phyloP scores from a whole-genome alignment of 2,888 invertebrate species.

The Cheilosia impressa region DNA sequence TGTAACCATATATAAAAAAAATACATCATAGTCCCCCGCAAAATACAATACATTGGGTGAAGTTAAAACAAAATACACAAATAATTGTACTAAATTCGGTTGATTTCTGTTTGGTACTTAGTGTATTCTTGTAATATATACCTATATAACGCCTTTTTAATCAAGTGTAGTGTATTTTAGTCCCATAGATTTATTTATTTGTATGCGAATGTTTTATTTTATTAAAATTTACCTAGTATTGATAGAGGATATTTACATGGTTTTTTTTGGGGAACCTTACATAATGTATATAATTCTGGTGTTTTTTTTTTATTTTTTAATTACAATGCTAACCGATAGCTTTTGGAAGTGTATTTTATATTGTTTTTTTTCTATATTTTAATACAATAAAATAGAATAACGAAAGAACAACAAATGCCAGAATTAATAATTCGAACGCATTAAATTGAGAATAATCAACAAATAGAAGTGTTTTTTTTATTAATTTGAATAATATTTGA shows the following conservation, averaged over 20 bases:
- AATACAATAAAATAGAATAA: neutral
- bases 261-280: conserved; percentile 6
- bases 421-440: too few species aligned
- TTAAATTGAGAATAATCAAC: too few species aligned
- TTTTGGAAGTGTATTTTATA: conserved; percentile 26
- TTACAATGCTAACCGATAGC: conserved; percentile 24
- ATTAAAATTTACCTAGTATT: conserved; percentile 10
- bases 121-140: conserved; percentile 9
- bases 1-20: neutral
- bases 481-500: neutral
- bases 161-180: conserved; percentile 35
- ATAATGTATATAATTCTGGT: conserved; percentile 21
- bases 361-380: conserved; percentile 2
- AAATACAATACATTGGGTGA: neutral
- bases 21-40: conserved; percentile 1
- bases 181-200: conserved; percentile 48
- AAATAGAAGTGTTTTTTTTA: too few species aligned
- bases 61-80: neutral
- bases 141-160: conserved; percentile 2
- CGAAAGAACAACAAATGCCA: neutral
- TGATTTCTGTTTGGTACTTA: conserved; percentile 27
- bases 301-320: conserved; percentile 5
- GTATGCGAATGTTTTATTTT: conserved; percentile 11
- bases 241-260: conserved; percentile 50
- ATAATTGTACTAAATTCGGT: neutral